These are phyloP conservation scores for Drosophila parvula DNA, from an alignment of 1,140 invertebrate species.

Conservation along the genomic window DNA sequence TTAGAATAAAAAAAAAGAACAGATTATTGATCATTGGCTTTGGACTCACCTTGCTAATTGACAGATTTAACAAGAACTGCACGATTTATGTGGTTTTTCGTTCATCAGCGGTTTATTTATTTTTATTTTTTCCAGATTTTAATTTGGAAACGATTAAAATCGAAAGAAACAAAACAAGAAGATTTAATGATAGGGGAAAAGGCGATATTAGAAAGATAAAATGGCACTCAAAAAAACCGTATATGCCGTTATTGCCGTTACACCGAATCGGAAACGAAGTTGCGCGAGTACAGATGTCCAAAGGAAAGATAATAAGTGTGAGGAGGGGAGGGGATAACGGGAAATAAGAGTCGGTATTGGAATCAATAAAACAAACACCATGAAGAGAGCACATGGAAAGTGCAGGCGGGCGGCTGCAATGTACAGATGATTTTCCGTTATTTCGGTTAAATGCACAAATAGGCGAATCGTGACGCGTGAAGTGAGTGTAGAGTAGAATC, in stretches of 20 bases:
- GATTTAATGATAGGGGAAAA: slow-evolving; percentile 16
- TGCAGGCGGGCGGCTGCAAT: slow-evolving; percentile 15
- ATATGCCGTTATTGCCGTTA: slow-evolving; percentile 77
- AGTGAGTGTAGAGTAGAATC: slow-evolving; percentile 31
- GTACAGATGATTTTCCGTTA: slow-evolving; percentile 41
- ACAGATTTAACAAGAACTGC: slow-evolving; percentile 15
- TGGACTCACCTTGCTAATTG: slow-evolving; percentile 49
- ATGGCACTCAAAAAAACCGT: slow-evolving; percentile 57
- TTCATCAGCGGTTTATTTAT: background rate
- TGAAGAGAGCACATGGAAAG: slow-evolving; percentile 58
- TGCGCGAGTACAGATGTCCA: slow-evolving; percentile 24
- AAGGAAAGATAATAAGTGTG: background rate
- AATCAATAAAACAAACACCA: slow-evolving; percentile 78
- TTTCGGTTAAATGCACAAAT: slow-evolving; percentile 71
- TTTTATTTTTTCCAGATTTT: slow-evolving; percentile 11
- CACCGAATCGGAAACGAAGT: slow-evolving; percentile 49
- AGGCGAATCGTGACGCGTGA: slow-evolving; percentile 50
- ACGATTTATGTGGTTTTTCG: slow-evolving; percentile 25
- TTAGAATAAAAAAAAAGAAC: slow-evolving; percentile 5
- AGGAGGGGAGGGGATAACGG: background rate
- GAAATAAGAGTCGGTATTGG: slow-evolving; percentile 33
- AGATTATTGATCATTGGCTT: slow-evolving; percentile 14
- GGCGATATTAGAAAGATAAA: slow-evolving; percentile 36
- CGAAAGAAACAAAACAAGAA: slow-evolving; percentile 26
- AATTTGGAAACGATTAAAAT: slow-evolving; percentile 43